Base-by-base conservation (phyloP, 2,888 invertebrate genomes). In the Cosmorhoe ocellata region DNA sequence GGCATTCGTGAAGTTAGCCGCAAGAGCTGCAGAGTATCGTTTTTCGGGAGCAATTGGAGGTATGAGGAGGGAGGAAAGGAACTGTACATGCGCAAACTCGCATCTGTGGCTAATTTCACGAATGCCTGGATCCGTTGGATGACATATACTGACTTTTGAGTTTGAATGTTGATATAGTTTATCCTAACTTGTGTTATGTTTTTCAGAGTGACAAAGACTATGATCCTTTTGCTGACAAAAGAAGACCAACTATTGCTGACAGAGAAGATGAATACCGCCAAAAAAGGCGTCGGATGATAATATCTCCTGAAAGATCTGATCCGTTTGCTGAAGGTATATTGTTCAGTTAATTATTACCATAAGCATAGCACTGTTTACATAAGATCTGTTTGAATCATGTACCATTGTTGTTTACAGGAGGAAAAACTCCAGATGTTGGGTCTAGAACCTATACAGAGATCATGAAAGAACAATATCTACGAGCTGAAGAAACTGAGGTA, bases 231-330 rank as follows among this genome's bases (percentile, higher is more conserved):
- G 98, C 97, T 39, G 97, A 98, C 65, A 94, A 97, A 67, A 92
- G 98, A 57, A 92, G 96, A 47, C 96, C 97, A 36, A 98, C 97
- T 10, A 97, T 99, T 76, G 97, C 97, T 0, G 99, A 99, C 70
- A 93, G 98, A 63, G 99, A 99, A 90, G 98, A 99, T 93, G 99
- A 99, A 78, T 99, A 99, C 76, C 93, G 97, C 48, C 96, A 96
- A 70, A 95, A 96, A 68, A 92, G 97, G 65, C 93, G 97, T 54
- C 92, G 95, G 82, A 95, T 97, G 93, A 95, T 95, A 58, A 98
- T 99, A 73, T 99, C 99, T 3, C 99, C 99, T 0, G 99, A 98
- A 76, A 93, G 99, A 71, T 94, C 95, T 64, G 99, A 99, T 92
- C 98, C 98, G 27, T 99, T 99, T 92, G 97, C 98, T 74, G 98